Base-by-base conservation (phyloP, 1,140 invertebrate species). In the Liolophura sinensis region DNA sequence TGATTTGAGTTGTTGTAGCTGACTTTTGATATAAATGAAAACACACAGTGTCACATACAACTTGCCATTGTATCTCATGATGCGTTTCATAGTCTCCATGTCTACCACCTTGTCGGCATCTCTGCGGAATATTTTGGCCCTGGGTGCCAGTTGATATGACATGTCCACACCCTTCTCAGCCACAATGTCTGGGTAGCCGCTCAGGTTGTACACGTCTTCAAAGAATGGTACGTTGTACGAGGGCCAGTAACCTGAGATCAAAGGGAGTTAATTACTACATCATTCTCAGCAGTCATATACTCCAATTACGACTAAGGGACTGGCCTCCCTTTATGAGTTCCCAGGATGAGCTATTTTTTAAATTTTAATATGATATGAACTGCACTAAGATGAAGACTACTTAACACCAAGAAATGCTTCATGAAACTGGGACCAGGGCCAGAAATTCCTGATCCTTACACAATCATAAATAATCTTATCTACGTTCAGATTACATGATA, bases 161-260 rank as follows among this genome's bases (percentile, higher is more conserved):
- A 73, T 80, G 49, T 80, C 80, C 25, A 64, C 59, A 20, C 80
- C 81, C 68, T 72, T 64, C 46, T 73, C 58, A 3, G 70, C 63
- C 0, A 77, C 80, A 64, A 78, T 68, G 3, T 75, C 74, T 27
- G 77, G 77, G 65, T 81, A 83, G 9, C 84, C 84, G 69, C 77
- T 81, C 58, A 69, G 67, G 48, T 84, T 79, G 68, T 80, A 85
- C 22, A 85, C 73, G 60, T 80, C 71, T 69, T 84, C 78, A 75
- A 81, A 86, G 70, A 77, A 86, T 56, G 83, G 83, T 5, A 84
- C 73, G 71, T 84, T 85, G 59, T 84, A 85, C 1, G 80, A 82
- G 62, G 82, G 74, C 77, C 80, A 85, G 63, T 83, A 83, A 24
- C 81, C 79, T 82, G 58, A 62, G 73, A 73, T 27, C 40, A 58